These are phyloP conservation scores for Pectinophora gossypiella DNA, from an alignment of 1,140 invertebrate species.

Conservation along the genomic window DNA sequence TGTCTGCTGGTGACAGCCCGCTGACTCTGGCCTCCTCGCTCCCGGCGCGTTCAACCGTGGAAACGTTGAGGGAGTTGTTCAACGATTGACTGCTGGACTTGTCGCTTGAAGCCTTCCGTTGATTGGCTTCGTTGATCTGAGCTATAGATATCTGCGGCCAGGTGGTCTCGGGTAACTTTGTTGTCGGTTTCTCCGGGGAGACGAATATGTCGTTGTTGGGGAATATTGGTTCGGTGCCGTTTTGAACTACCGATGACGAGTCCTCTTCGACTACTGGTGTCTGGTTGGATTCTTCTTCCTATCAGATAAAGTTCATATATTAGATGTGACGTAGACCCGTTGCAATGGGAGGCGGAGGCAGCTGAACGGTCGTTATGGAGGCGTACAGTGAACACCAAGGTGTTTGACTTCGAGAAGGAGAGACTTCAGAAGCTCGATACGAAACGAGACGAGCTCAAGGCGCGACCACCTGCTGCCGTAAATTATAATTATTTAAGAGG, in stretches of 20 bases:
- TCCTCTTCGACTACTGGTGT: slow-evolving; percentile 1
- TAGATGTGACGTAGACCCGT: too few relatives aligned
- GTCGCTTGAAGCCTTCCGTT: slow-evolving; percentile 59
- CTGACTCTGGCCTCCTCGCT: slow-evolving; percentile 19
- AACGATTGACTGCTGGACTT: slow-evolving; percentile 51
- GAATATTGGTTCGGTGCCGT: slow-evolving; percentile 5
- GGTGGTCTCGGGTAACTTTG: slow-evolving; percentile 44
- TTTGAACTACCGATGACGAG: neutral
- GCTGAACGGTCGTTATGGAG: too few relatives aligned
- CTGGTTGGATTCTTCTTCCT: slow-evolving; percentile 21
- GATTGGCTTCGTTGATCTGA: slow-evolving; percentile 65
- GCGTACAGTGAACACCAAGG: too few relatives aligned
- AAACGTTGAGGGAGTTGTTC: slow-evolving; percentile 21
- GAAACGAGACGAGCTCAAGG: too few relatives aligned
- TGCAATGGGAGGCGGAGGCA: too few relatives aligned
- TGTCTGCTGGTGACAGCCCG: neutral
- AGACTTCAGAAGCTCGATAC: too few relatives aligned
- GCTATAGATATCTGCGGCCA: slow-evolving; percentile 70
- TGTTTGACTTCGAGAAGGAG: too few relatives aligned
- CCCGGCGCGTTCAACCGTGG: slow-evolving; percentile 11
- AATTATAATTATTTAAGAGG: too few relatives aligned
- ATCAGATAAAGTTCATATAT: too few relatives aligned
- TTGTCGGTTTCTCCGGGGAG: neutral
- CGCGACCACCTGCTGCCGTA: too few relatives aligned
- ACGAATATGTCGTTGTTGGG: slow-evolving; percentile 1